Evolutionary conservation across 2,888 invertebrate genomes (phyloP).

Genomic region (Monoplex corrugatus): DNA sequence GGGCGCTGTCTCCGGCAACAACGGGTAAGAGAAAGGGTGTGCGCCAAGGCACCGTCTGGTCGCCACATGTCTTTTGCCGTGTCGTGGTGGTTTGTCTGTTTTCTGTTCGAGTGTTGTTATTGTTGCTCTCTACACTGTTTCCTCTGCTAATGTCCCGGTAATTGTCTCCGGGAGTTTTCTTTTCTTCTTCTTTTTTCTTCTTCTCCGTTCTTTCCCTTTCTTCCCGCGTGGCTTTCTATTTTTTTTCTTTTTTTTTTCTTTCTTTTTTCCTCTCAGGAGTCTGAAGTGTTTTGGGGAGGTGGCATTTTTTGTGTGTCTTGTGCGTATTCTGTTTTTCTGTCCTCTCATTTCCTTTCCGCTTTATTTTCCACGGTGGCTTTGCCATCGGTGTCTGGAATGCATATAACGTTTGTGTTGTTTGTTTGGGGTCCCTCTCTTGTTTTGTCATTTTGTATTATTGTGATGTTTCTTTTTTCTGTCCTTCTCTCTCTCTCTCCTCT

Average conservation of each 20-base stretch:
- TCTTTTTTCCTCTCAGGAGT: no score
- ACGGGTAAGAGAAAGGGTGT: not conserved
- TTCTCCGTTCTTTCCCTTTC: not conserved
- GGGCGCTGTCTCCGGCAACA: constrained; percentile 9
- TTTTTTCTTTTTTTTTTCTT: not conserved
- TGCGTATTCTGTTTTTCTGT: not conserved
- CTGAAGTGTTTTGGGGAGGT: no score
- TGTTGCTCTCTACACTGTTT: not conserved
- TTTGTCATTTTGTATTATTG: not conserved
- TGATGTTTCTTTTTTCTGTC: not conserved
- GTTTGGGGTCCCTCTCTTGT: not conserved
- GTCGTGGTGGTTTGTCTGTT: not conserved
- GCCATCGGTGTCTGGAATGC: no score
- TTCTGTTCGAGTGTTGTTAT: constrained; percentile 2
- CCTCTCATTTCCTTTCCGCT: not conserved
- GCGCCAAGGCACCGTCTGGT: constrained; percentile 8
- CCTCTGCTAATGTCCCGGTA: not conserved
- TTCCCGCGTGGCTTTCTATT: not conserved
- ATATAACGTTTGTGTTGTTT: no score
- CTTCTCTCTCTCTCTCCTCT: not conserved
- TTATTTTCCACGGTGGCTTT: not conserved
- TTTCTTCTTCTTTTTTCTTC: not conserved
- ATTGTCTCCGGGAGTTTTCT: not conserved
- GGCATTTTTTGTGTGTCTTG: no score
- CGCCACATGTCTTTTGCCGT: constrained; percentile 24